Conservation (phyloP, 1,140 invertebrate genomes). For the Samia ricini region DNA sequence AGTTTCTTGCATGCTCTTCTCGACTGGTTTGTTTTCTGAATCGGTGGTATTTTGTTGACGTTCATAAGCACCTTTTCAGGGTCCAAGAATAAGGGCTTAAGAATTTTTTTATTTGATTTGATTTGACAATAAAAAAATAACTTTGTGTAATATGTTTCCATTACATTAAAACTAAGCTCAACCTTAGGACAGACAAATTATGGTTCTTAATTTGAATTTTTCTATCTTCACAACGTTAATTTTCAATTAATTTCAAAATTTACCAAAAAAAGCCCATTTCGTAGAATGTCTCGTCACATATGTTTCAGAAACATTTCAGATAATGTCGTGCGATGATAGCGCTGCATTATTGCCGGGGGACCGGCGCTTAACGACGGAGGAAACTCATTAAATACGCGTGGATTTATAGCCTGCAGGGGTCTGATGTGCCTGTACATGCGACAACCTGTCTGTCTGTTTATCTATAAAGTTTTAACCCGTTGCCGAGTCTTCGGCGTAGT, state of each 20-base stretch:
- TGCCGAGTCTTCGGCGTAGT: neutral
- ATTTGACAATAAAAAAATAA: too few species aligned
- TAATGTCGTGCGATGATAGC: conserved; percentile 65
- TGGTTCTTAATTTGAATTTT: too few species aligned
- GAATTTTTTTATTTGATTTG: too few species aligned
- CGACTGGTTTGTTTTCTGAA: too few species aligned
- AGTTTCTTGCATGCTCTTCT: too few species aligned
- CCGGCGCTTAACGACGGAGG: conserved; percentile 62
- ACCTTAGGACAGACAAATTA: too few species aligned
- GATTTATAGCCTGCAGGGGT: conserved; percentile 56
- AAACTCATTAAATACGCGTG: conserved; percentile 69
- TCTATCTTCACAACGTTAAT: too few species aligned
- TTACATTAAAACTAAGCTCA: too few species aligned
- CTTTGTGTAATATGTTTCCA: too few species aligned
- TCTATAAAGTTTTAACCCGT: conserved; percentile 10
- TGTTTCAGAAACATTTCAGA: conserved; percentile 45
- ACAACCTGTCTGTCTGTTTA: neutral
- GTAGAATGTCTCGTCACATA: conserved; percentile 37
- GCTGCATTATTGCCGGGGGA: conserved; percentile 60
- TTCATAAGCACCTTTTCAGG: too few species aligned
- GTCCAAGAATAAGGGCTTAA: too few species aligned
- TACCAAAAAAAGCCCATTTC: conserved; percentile 1
- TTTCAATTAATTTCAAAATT: neutral
- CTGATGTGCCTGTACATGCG: conserved; percentile 22
- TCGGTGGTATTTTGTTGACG: too few species aligned